Conservation (phyloP, 2,888 invertebrate species). For the Myopa tessellatipennis region DNA sequence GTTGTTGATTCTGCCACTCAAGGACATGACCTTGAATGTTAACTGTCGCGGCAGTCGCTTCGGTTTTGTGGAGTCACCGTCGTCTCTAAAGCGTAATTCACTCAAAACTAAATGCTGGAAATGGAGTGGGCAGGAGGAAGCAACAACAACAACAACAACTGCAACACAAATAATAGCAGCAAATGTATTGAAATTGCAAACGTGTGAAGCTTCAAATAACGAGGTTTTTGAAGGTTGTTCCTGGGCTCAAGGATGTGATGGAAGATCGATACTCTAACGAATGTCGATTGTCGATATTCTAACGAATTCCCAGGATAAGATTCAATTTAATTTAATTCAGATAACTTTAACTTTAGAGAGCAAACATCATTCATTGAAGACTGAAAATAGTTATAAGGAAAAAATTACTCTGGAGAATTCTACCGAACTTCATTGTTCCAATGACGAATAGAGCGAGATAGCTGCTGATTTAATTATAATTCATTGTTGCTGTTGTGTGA, state of each 20-base stretch:
- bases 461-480: no score
- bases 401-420: no score
- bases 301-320: no score
- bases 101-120: slow-evolving; percentile 5
- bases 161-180: not conserved
- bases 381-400: no score
- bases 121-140: not conserved
- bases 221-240: not conserved
- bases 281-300: no score
- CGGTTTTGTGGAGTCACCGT: not conserved
- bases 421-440: no score
- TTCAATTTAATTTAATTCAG: no score
- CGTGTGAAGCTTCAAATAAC: not conserved
- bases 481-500: no score
- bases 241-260: not conserved
- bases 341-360: no score
- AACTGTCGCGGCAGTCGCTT: not conserved
- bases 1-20: not conserved
- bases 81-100: slow-evolving; percentile 4
- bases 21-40: slow-evolving; percentile 39
- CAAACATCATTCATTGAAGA: no score
- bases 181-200: not conserved
- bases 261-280: no score
- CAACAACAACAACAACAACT: not conserved
- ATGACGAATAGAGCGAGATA: no score